Evolutionary conservation across 1,140 invertebrate species (phyloP).

Genomic region (Globodera ellingtonae): DNA sequence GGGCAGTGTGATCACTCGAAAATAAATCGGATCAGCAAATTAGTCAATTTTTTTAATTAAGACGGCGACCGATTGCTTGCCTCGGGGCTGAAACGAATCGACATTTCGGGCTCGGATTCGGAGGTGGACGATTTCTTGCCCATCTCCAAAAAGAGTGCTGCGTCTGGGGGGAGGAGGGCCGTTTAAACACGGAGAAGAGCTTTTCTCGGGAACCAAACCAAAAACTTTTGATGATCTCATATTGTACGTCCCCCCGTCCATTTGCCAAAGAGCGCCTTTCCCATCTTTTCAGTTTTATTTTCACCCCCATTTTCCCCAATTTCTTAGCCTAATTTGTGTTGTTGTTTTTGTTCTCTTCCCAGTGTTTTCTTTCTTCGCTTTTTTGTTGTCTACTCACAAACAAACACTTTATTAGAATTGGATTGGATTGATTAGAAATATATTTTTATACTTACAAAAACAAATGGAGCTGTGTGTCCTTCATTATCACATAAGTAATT

Average conservation of each 20-base stretch:
- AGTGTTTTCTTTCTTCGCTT: not conserved
- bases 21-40: too few species aligned
- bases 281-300: not conserved
- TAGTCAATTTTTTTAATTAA: not conserved
- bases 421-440: not conserved
- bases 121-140: conserved; percentile 39
- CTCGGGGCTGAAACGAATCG: conserved; percentile 35
- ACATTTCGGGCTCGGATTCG: conserved; percentile 41
- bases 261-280: not conserved
- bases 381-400: not conserved
- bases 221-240: not conserved
- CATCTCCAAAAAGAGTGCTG: not conserved
- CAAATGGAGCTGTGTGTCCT: too few species aligned
- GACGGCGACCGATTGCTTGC: conserved; percentile 33
- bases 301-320: not conserved
- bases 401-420: not conserved
- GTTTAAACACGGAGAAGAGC: not conserved
- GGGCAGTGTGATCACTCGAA: too few species aligned
- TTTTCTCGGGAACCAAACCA: not conserved
- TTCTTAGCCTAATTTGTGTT: not conserved
- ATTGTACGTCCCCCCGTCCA: not conserved
- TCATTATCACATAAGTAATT: not conserved
- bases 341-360: too few species aligned
- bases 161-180: not conserved
- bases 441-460: too few species aligned